Conservation (phyloP, 1,140 invertebrate species). For the Brachystomella parvula region DNA sequence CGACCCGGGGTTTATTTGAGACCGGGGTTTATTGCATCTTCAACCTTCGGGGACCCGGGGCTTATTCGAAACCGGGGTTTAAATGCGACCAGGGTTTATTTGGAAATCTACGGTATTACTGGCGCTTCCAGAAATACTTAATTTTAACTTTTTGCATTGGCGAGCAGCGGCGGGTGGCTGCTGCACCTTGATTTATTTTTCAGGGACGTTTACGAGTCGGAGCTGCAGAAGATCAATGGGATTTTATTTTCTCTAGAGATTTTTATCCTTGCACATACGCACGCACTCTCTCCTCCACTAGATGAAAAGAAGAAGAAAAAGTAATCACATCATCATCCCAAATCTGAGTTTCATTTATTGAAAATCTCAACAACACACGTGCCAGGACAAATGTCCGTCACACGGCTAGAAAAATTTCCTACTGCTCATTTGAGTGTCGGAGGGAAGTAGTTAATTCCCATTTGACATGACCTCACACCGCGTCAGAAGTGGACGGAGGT, state of each 20-base stretch:
- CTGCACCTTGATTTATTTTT: too few relatives aligned
- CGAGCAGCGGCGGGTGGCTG: too few relatives aligned
- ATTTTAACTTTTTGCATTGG: too few relatives aligned
- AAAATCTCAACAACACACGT: slow-evolving; percentile 16
- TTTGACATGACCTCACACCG: slow-evolving; percentile 37
- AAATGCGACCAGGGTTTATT: too few relatives aligned
- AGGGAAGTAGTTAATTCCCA: slow-evolving; percentile 26
- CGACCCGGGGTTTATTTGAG: too few relatives aligned
- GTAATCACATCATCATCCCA: slow-evolving; percentile 28
- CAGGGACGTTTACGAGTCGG: too few relatives aligned
- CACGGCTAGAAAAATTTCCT: slow-evolving; percentile 15
- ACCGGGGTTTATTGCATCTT: too few relatives aligned
- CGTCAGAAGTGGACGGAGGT: slow-evolving; percentile 27
- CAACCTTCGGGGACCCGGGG: too few relatives aligned
- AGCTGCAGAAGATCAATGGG: slow-evolving; percentile 33
- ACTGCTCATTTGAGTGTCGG: slow-evolving; percentile 8
- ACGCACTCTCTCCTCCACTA: slow-evolving; percentile 21
- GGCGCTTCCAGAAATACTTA: too few relatives aligned
- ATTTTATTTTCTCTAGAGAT: slow-evolving; percentile 24
- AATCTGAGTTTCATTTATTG: slow-evolving; percentile 20
- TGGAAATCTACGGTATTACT: too few relatives aligned
- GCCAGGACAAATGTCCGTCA: slow-evolving; percentile 11
- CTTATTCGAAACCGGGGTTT: too few relatives aligned
- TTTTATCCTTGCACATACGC: slow-evolving; percentile 22
- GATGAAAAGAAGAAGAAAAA: slow-evolving; percentile 16